Evolutionary conservation across 2,888 invertebrate genomes (phyloP), one percentile per base, ranked within the genome.

Genomic region (Protodeltote pygarga): DNA sequence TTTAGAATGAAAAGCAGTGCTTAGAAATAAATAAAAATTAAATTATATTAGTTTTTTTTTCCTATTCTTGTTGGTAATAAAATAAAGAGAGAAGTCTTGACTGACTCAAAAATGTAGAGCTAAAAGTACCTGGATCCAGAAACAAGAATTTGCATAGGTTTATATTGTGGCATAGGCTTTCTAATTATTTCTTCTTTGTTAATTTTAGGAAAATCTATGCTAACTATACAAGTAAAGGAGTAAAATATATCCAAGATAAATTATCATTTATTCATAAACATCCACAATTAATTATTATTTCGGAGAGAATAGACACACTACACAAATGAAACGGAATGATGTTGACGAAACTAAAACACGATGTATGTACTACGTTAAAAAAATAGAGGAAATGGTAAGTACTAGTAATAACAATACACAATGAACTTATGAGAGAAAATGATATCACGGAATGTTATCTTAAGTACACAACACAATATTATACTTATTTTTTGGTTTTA

Each of bases 1-100:
- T 79, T 76, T 85, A 87, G 83, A 80, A 76, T 80, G 79, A 75
- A 81, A 84, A 83, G 71, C 83, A 86, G 83, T 87, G 88, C 88
- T 88, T 90, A 89, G 89, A 84, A 81, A 87, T 86, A 87, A 73
- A 81, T 78, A 44, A 79, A 75, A 64, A 75, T 46, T 60, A 57
- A 64, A 67, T 38, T 55, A 57, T 66, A 52, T 28, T 39, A 15
- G 10, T 25, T 60, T 45, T 55, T 65, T 64, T 63, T 19, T 61
- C 65, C 49, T 19, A 3, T 2, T 4, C 11, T 44, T 27, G 17
- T 23, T 38, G 20, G 19, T n/a, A n/a, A n/a, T n/a, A n/a, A n/a
- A n/a, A n/a, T n/a, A n/a, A n/a, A n/a, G n/a, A n/a, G n/a, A n/a
- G n/a, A n/a, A n/a, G n/a, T n/a, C n/a, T n/a, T n/a, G n/a, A n/a